Base-by-base conservation (phyloP, 2,888 invertebrate species). In the Daptonema setosum region DNA sequence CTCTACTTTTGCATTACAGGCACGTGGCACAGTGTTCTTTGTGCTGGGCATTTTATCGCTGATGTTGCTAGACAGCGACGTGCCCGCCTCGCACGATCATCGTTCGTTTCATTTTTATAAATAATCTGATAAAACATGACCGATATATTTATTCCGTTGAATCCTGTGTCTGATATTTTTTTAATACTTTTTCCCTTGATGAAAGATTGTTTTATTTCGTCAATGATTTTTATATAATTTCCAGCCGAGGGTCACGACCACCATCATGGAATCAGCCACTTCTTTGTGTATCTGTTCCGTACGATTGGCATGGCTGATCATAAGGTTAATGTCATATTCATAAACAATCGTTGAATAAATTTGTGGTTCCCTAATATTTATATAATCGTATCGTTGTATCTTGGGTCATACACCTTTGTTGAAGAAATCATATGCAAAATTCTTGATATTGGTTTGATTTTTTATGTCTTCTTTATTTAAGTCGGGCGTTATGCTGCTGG, bases 241-340 rank as follows among this genome's bases (percentile, higher is more conserved):
- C 50, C 56, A 68, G 70, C 68, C 55, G 73, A 74, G 54, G 67
- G 70, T 22, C 71, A 73, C 56, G 67, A 68, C 47, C 76, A 76
- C 62, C 72, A 71, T 58, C 70, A 69, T 52, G 71, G 75, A 28
- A 65, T 76, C 45, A 72, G 73, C 35, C 73, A 75, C 62, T 59
- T 75, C 5, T 74, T 75, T 63, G 73, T 75, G 56, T 75, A 76
- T 66, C 61, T 74, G 14, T 68, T 74, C 28, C 70, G 71, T 24
- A 68, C 75, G 64, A 71, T 75, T 54, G 77, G 76, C 24, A 70
- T 77, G 60, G 74, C 76, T 11, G 77, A 77, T 63, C 77, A 77
- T 64, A 76, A 77, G 70, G 75, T 75, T 61, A 57, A 61, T 52
- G n/a, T n/a, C n/a, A n/a, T n/a, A n/a, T n/a, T n/a, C n/a, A n/a